Conservation (phyloP, 2,888 invertebrate species). For the Leptopilina syphax region DNA sequence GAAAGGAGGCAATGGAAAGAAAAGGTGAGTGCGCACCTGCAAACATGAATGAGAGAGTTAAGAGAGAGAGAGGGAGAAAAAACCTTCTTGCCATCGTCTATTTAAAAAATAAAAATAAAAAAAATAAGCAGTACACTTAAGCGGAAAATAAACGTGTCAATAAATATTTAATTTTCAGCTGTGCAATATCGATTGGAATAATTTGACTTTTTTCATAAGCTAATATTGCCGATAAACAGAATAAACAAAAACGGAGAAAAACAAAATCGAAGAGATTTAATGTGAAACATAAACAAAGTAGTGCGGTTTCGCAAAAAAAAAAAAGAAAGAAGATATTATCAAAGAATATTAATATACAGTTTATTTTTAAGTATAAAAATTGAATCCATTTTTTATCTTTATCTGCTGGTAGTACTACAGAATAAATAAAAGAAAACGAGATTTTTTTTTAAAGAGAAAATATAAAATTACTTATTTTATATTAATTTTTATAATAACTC, state of each 20-base stretch:
- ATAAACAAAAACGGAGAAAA: conserved; percentile 2
- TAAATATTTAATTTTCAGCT: conserved; percentile 37
- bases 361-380: no score
- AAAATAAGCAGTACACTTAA: conserved; percentile 10
- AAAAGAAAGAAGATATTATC: neutral
- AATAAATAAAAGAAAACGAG: no score
- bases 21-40: conserved; percentile 5
- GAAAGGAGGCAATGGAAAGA: neutral
- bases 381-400: no score
- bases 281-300: neutral
- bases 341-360: no score
- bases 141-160: conserved; percentile 23
- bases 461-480: no score
- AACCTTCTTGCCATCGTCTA: neutral
- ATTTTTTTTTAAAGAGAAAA: no score
- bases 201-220: conserved; percentile 28
- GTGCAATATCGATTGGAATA: conserved; percentile 33
- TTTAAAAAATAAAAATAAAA: neutral
- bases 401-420: no score
- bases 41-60: conserved; percentile 4
- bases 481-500: no score
- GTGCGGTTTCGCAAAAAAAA: neutral
- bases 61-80: neutral
- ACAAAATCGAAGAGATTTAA: neutral
- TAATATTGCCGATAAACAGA: neutral